Base-by-base conservation (phyloP, 2,888 invertebrate species). In the Tachina lurida region DNA sequence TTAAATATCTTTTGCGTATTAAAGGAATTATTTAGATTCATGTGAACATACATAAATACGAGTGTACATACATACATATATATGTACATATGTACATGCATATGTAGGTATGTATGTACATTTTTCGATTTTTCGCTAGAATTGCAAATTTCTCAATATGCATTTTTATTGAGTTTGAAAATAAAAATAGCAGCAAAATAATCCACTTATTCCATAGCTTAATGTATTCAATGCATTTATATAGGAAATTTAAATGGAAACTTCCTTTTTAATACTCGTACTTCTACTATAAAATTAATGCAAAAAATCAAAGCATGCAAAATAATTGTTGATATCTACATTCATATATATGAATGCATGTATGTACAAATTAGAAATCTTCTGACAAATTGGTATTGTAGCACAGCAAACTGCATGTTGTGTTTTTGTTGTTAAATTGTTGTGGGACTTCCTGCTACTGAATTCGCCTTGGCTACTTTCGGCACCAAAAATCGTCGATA, bases 221-320 rank as follows among this genome's bases (percentile, higher is more conserved):
- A 60, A 73, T 22, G 54, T 62, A 79, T 83, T 83, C 75, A 43
- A 79, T 86, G 83, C 79, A 83, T 86, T 83, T 86, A 83, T 83
- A 86, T 83, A 52, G 79, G 79, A 31, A 65, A 58, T 58, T 76
- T 71, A 15, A 47, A 71, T 12, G 41, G 7, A 31, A 31, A 31
- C 7, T 7, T 31, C 63, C 58, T 39, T 39, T 15, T 52, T 31
- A 8, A 12, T 43, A 47, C 71, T 47, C 17, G 17, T 5, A 13
- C 39, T 74, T 52, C 12, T 22, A 39, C 19, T 13, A 31, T 15
- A 45, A 41, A 0, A 31, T 31, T n/a, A 19, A 12, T 12, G 17
- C 62, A 31, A 31, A 31, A 39, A 60, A 39, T 31, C 12, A 49
- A 8, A 49, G n/a, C 49, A 68, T 17, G 47, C 52, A 19, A 45